Evolutionary conservation across 2,797 vertebrate species (phyloP).

Genomic region (Myripristis murdjan): DNA sequence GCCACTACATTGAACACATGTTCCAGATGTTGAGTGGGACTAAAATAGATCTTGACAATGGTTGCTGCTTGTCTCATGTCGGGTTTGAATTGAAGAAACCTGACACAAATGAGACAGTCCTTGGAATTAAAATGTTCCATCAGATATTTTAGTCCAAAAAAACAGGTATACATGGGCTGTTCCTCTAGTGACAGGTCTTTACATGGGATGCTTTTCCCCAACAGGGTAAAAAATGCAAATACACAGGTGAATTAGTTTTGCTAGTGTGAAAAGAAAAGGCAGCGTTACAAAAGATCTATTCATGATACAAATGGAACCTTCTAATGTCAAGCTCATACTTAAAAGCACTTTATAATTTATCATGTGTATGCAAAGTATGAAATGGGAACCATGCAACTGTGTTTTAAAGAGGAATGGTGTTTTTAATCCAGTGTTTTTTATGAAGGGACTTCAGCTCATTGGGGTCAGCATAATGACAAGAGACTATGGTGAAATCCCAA

Average conservation of each 20-base stretch:
- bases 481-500: too few relatives aligned
- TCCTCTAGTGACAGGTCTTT: too few relatives aligned
- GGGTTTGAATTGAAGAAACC: not conserved
- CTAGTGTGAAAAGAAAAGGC: too few relatives aligned
- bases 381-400: too few relatives aligned
- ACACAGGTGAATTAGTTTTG: too few relatives aligned
- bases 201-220: too few relatives aligned
- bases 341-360: conserved; percentile 55
- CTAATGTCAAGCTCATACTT: not conserved
- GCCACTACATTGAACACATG: not conserved
- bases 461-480: not conserved
- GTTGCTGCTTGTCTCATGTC: not conserved
- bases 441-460: not conserved
- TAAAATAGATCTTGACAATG: not conserved
- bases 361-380: not conserved
- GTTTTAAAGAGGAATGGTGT: too few relatives aligned
- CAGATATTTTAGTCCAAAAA: too few relatives aligned
- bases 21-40: not conserved
- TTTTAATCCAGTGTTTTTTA: not conserved
- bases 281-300: too few relatives aligned
- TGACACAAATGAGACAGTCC: not conserved
- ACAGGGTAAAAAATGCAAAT: too few relatives aligned
- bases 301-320: not conserved
- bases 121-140: not conserved
- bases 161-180: too few relatives aligned